Evolutionary conservation across 2,113 vertebrate genomes (phyloP).

Genomic region (Saimiri boliviensis): DNA sequence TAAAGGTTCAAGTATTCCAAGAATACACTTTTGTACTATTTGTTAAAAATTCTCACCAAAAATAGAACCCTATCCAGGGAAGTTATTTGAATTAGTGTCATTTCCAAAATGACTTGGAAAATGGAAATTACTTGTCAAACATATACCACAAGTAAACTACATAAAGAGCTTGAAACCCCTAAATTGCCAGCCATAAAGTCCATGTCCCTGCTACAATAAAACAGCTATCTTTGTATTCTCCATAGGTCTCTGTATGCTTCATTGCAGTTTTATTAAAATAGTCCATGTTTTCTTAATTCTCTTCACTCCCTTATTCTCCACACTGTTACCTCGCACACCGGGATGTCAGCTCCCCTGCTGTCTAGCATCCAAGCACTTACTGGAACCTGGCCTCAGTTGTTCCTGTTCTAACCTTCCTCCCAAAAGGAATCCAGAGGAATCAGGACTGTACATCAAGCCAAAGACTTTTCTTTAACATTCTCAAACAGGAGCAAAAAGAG

Average conservation of each 20-base stretch:
- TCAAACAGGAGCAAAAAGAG: neutral
- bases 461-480: neutral
- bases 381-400: neutral
- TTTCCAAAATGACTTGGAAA: neutral
- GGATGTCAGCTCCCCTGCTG: neutral
- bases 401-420: neutral
- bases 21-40: neutral
- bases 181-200: neutral
- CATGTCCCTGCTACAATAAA: neutral
- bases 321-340: fast-evolving
- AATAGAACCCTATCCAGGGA: neutral
- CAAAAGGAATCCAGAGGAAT: neutral
- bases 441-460: neutral
- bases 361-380: neutral
- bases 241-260: neutral
- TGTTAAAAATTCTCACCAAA: neutral
- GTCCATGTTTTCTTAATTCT: neutral
- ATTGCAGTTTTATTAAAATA: neutral
- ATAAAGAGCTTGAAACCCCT: neutral
- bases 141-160: neutral
- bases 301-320: neutral
- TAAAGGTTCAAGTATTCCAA: neutral
- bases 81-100: neutral
- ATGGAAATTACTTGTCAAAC: neutral
- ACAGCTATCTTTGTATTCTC: neutral